Evolutionary conservation across 2,797 vertebrate genomes (phyloP).

Genomic region (Rhabdophis nuchalis): DNA sequence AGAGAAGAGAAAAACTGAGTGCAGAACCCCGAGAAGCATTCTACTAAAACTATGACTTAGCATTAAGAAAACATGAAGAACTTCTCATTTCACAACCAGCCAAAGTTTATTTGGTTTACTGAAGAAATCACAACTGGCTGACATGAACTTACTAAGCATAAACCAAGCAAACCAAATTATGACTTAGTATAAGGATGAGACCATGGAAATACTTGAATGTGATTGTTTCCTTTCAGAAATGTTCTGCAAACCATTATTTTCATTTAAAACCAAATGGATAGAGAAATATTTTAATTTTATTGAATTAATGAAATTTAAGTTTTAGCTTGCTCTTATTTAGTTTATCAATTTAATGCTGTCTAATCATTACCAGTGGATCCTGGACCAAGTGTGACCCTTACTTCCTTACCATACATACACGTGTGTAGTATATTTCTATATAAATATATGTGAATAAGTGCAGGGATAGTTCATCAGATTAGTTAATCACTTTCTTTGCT

Average conservation of each 20-base stretch:
- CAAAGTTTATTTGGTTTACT: not conserved
- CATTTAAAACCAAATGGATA: not conserved
- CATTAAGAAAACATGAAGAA: not conserved
- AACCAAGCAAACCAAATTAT: not conserved
- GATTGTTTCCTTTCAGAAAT: not conserved
- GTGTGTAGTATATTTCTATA: not conserved
- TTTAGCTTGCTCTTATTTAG: not conserved
- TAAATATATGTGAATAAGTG: not conserved
- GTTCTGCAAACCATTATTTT: not conserved
- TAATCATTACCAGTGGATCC: not conserved
- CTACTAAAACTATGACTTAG: not conserved
- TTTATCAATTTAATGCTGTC: not conserved
- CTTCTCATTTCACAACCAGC: not conserved
- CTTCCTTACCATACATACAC: too few relatives aligned
- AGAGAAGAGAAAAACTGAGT: not conserved
- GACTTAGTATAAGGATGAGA: not conserved
- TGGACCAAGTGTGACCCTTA: not conserved
- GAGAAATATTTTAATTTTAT: not conserved
- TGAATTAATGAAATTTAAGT: not conserved
- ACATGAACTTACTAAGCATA: not conserved
- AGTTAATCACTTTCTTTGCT: not conserved
- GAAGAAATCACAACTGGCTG: not conserved
- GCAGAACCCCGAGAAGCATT: not conserved
- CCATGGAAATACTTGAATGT: not conserved
- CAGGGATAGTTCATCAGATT: not conserved